These are phyloP conservation scores for Brachionus manjavacas DNA, from an alignment of 1,140 invertebrate genomes.

Conservation along the genomic window DNA sequence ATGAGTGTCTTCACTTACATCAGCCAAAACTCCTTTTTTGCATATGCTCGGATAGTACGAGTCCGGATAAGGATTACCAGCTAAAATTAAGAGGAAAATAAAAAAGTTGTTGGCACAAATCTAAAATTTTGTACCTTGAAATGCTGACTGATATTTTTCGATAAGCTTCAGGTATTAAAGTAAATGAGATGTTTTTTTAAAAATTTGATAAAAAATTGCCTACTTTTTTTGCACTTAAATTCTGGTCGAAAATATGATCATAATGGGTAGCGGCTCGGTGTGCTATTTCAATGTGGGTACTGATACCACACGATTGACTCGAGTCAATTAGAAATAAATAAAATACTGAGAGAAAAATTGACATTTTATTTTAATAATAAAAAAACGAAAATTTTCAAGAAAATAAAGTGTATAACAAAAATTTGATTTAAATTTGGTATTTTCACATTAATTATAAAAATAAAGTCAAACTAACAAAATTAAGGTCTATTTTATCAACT, in stretches of 20 bases:
- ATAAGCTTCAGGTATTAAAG: constrained; percentile 46
- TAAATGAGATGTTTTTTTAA: neutral
- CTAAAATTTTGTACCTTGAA: constrained; percentile 44
- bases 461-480: too few species aligned
- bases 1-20: constrained; percentile 48
- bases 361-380: neutral
- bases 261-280: constrained; percentile 42
- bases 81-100: constrained; percentile 22
- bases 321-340: neutral
- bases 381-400: neutral
- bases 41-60: constrained; percentile 50
- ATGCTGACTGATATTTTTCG: constrained; percentile 52
- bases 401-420: too few species aligned
- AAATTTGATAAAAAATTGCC: neutral
- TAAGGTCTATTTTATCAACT: too few species aligned
- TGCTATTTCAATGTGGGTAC: constrained; percentile 47
- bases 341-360: neutral
- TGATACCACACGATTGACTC: constrained; percentile 43
- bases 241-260: constrained; percentile 5
- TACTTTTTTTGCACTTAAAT: constrained; percentile 43
- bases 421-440: too few species aligned
- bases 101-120: neutral
- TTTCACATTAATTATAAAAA: too few species aligned
- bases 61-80: constrained; percentile 54
- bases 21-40: constrained; percentile 47